Conservation (phyloP, 2,797 vertebrate genomes). For the Cephalopachus bancanus region DNA sequence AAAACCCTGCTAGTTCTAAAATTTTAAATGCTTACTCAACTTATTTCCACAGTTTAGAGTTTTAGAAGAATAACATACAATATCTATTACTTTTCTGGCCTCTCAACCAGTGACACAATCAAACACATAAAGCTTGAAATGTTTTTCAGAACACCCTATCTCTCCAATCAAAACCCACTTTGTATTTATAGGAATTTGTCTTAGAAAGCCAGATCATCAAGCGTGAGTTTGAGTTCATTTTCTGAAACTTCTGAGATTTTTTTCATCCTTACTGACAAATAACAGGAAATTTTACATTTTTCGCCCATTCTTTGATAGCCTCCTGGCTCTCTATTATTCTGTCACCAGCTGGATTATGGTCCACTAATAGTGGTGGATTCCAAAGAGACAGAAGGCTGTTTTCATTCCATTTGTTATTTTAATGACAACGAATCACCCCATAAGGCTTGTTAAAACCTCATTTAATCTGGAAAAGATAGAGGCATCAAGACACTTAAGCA, state of each 20-base stretch:
- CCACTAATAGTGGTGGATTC: constrained; percentile 87
- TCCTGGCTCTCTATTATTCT: constrained; percentile 79
- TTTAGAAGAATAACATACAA: background rate
- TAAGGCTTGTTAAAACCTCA: constrained; percentile 90
- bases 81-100: background rate
- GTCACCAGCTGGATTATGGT: constrained; percentile 88
- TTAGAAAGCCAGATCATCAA: background rate
- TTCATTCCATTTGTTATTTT: constrained; percentile 90
- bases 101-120: background rate
- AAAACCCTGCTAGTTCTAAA: constrained; percentile 40
- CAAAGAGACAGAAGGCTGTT: constrained; percentile 88
- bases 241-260: constrained; percentile 26
- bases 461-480: constrained; percentile 87
- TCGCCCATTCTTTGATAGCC: constrained; percentile 33
- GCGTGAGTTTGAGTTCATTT: constrained; percentile 58
- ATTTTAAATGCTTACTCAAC: constrained; percentile 14
- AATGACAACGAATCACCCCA: constrained; percentile 88
- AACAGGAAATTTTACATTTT: constrained; percentile 8
- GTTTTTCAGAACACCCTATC: background rate
- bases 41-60: constrained; percentile 26
- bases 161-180: background rate
- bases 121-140: background rate
- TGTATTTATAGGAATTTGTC: background rate
- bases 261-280: background rate
- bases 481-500: constrained; percentile 88